phyloP scores from a whole-genome alignment of 2,113 vertebrate species.

The Budorcas taxicolor region DNA sequence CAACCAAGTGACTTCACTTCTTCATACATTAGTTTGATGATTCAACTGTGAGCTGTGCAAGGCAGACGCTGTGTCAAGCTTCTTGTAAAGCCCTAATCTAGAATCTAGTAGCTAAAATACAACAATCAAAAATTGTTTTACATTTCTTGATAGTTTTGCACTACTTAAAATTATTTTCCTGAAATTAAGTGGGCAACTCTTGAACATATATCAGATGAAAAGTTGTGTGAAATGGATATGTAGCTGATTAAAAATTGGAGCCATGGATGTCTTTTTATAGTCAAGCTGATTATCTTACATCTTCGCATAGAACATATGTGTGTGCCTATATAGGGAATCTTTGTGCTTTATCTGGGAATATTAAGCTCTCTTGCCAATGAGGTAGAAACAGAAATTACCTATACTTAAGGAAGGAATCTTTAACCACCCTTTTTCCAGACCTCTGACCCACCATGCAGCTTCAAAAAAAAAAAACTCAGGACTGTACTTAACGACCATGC shows the following conservation, averaged over 20 bases:
- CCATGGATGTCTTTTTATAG: not conserved
- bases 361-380: not conserved
- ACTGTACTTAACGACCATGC: not conserved
- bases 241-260: not conserved
- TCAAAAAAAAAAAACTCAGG: not conserved
- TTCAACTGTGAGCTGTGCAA: not conserved
- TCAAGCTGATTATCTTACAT: not conserved
- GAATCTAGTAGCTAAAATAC: not conserved
- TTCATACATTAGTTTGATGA: not conserved
- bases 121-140: not conserved
- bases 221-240: not conserved
- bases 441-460: not conserved
- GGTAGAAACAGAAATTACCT: not conserved
- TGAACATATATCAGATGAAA: not conserved
- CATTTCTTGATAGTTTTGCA: not conserved
- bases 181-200: slow-evolving; percentile 7
- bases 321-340: not conserved
- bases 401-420: not conserved
- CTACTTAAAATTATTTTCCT: not conserved
- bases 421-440: not conserved
- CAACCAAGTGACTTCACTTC: not conserved
- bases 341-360: not conserved
- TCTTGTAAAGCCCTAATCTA: not conserved
- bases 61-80: not conserved
- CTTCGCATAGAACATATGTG: not conserved